A percentile compares a stretch with the other conserved stretches of the same genome.
Evolutionary conservation across 2,888 invertebrate genomes (phyloP).

Genomic region (Ichneumon xanthorius): DNA sequence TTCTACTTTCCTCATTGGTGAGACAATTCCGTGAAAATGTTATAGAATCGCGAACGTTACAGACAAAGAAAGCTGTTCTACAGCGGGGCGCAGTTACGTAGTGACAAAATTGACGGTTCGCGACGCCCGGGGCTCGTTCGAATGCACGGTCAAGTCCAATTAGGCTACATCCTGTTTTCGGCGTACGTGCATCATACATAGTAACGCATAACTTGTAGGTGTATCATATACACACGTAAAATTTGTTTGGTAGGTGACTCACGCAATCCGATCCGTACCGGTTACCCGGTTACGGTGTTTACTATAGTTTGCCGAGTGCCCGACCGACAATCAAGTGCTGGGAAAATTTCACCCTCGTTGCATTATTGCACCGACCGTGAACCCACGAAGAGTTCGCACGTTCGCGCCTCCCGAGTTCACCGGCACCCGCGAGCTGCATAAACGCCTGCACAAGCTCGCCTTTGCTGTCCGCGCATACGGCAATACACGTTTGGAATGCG

Average conservation of each 20-base stretch:
- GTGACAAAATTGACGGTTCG: slow-evolving; percentile 51
- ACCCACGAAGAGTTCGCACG: slow-evolving; percentile 65
- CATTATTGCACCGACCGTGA: slow-evolving; percentile 66
- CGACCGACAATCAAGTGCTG: slow-evolving; percentile 63
- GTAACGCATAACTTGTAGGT: slow-evolving; percentile 5
- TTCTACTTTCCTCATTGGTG: background rate
- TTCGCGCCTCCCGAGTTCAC: slow-evolving; percentile 57
- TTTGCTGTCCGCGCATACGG: background rate
- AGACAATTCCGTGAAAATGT: background rate
- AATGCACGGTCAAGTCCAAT: slow-evolving; percentile 76
- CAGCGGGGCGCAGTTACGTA: slow-evolving; percentile 38
- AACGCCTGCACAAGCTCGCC: background rate
- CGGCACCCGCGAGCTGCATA: slow-evolving; percentile 8
- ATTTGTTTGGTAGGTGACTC: slow-evolving; percentile 73
- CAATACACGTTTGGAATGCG: background rate
- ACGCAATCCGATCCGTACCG: slow-evolving; percentile 73
- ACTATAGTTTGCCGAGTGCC: slow-evolving; percentile 31
- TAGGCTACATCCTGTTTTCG: slow-evolving; percentile 80
- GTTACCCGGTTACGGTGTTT: slow-evolving; percentile 66
- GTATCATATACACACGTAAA: background rate
- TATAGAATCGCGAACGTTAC: background rate
- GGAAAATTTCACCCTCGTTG: slow-evolving; percentile 71
- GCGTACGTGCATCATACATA: slow-evolving; percentile 31
- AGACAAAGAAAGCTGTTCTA: background rate
- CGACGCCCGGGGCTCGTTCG: slow-evolving; percentile 41